phyloP scores from a whole-genome alignment of 2,888 invertebrate genomes.

The Abrostola tripartita region DNA sequence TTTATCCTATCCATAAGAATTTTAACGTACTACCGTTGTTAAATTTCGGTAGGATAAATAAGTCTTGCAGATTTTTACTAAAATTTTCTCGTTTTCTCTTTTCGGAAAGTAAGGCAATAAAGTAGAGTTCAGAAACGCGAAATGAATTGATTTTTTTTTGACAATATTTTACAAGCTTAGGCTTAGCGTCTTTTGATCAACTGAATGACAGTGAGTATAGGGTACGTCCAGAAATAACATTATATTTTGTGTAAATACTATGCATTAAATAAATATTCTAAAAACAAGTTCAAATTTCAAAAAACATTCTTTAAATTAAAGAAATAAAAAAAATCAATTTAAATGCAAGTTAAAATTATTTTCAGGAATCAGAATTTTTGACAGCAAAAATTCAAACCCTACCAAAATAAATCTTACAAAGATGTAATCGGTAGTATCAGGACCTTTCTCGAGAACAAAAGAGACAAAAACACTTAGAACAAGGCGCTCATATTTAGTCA shows the following conservation, averaged over 20 bases:
- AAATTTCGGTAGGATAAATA: constrained; percentile 30
- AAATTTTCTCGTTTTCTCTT: constrained; percentile 52
- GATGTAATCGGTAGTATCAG: neutral
- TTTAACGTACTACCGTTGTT: constrained; percentile 29
- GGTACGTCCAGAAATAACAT: constrained; percentile 19
- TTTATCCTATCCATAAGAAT: constrained; percentile 28
- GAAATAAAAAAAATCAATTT: no score
- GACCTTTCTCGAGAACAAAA: neutral
- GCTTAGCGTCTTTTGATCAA: constrained; percentile 28
- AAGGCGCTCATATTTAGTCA: constrained; percentile 5
- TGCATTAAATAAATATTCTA: no score
- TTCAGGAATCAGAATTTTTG: constrained; percentile 12
- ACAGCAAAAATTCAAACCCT: constrained; percentile 3
- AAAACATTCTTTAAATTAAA: no score
- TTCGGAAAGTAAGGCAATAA: constrained; percentile 56
- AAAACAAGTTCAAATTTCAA: no score
- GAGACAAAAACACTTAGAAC: neutral
- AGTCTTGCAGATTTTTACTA: constrained; percentile 23
- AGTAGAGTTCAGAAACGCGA: constrained; percentile 41
- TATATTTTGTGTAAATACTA: no score
- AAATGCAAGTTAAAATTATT: no score
- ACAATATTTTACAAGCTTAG: constrained; percentile 14
- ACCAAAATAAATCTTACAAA: constrained; percentile 9
- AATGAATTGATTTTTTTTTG: constrained; percentile 42
- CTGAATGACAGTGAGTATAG: constrained; percentile 1